Evolutionary conservation across 2,888 invertebrate genomes (phyloP).

Genomic region (Nomada flava): DNA sequence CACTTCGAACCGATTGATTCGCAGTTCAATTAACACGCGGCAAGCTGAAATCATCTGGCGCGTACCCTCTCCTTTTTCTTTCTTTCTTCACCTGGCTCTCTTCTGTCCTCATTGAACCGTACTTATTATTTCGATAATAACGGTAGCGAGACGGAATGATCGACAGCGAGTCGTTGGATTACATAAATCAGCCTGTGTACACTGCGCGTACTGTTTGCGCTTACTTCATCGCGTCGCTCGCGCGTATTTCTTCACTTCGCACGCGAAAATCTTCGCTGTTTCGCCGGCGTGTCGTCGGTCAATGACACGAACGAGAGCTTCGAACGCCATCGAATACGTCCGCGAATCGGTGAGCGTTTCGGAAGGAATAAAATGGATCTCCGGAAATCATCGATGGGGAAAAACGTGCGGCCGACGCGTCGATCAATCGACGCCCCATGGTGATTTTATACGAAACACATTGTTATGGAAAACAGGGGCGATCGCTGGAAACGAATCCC

Average conservation of each 20-base stretch:
- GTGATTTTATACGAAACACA: slow-evolving; percentile 22
- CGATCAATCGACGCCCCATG: slow-evolving; percentile 16
- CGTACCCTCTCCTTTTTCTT: neutral
- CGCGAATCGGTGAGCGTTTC: slow-evolving; percentile 35
- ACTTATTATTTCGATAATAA: slow-evolving; percentile 39
- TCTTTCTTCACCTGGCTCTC: neutral
- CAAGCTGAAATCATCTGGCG: neutral
- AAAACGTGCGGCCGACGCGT: neutral
- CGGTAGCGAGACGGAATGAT: slow-evolving; percentile 38
- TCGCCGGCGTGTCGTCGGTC: slow-evolving; percentile 46
- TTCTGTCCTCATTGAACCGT: neutral
- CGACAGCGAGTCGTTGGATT: slow-evolving; percentile 36
- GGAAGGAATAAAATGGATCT: slow-evolving; percentile 10
- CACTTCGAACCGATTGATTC: too few relatives aligned
- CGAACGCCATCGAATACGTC: slow-evolving; percentile 8
- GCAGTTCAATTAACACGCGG: too few relatives aligned
- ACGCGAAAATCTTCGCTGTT: slow-evolving; percentile 47
- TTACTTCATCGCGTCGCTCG: slow-evolving; percentile 34
- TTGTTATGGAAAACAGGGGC: slow-evolving; percentile 51
- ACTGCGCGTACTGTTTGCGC: slow-evolving; percentile 30
- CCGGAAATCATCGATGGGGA: slow-evolving; percentile 27
- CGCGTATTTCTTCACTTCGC: slow-evolving; percentile 25
- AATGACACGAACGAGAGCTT: slow-evolving; percentile 44
- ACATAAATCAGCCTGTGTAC: slow-evolving; percentile 35
- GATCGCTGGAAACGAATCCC: slow-evolving; percentile 23